Conservation (phyloP, 1,140 invertebrate species). For the Rhyzopertha dominica region DNA sequence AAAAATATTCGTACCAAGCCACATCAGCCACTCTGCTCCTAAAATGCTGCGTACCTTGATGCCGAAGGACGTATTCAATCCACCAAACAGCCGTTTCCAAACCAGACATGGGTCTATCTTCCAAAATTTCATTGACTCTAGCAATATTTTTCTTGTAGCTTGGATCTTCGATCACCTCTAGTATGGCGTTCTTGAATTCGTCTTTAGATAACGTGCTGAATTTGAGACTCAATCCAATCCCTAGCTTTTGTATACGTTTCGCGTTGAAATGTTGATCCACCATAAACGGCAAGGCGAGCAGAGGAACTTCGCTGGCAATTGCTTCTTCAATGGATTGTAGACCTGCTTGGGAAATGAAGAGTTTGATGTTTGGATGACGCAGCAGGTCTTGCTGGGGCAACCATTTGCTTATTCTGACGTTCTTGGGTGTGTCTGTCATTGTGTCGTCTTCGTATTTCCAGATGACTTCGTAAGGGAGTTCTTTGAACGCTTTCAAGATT, state of each 20-base stretch:
- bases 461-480: conserved; percentile 54
- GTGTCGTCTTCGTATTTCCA: conserved; percentile 62
- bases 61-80: conserved; percentile 46
- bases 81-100: conserved; percentile 44
- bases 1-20: conserved; percentile 14
- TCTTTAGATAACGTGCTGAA: too few relatives aligned
- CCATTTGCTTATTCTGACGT: conserved; percentile 50
- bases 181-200: too few relatives aligned
- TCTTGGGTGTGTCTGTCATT: conserved; percentile 49
- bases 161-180: too few relatives aligned
- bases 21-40: conserved; percentile 38
- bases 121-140: conserved; percentile 3
- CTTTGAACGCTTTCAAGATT: conserved; percentile 52
- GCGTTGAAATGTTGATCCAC: conserved; percentile 1
- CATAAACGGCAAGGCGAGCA: conserved; percentile 45
- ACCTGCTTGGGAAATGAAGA: conserved; percentile 57
- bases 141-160: conserved; percentile 21
- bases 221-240: too few relatives aligned
- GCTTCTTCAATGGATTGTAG: conserved; percentile 48
- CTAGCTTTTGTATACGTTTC: too few relatives aligned
- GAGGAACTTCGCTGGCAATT: conserved; percentile 44
- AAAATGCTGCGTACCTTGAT: conserved; percentile 48
- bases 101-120: conserved; percentile 26
- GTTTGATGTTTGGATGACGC: conserved; percentile 42
- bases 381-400: conserved; percentile 51